phyloP scores from a whole-genome alignment of 2,888 invertebrate species.

The Eretmocerus hayati region DNA sequence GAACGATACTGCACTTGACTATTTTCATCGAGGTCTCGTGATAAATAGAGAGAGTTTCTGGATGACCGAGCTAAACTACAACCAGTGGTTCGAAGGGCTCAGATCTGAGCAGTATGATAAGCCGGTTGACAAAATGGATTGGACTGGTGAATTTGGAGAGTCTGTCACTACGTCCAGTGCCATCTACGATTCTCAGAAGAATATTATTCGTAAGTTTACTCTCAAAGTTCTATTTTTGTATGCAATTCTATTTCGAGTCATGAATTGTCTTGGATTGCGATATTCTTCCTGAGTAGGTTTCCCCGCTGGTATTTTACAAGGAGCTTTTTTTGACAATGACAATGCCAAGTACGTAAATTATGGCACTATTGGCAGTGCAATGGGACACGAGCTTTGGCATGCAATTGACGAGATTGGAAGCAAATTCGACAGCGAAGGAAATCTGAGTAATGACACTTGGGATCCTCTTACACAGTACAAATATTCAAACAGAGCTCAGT shows the following conservation, averaged over 20 bases:
- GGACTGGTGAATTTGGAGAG: slow-evolving; percentile 56
- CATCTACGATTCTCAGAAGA: slow-evolving; percentile 78
- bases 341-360: slow-evolving; percentile 81
- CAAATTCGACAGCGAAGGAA: slow-evolving; percentile 78
- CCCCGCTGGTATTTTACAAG: slow-evolving; percentile 75
- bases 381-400: slow-evolving; percentile 67
- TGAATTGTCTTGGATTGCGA: too few relatives aligned
- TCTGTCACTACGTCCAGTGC: slow-evolving; percentile 66
- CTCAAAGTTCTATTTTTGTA: neutral
- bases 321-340: slow-evolving; percentile 82
- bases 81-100: slow-evolving; percentile 72
- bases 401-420: slow-evolving; percentile 62
- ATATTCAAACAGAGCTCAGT: slow-evolving; percentile 70
- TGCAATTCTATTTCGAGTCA: too few relatives aligned
- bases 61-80: slow-evolving; percentile 34
- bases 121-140: slow-evolving; percentile 61
- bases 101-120: slow-evolving; percentile 69
- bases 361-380: slow-evolving; percentile 69
- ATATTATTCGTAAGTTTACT: slow-evolving; percentile 44
- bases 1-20: slow-evolving; percentile 29
- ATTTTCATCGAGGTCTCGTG: slow-evolving; percentile 2
- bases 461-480: slow-evolving; percentile 76
- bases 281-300: too few relatives aligned
- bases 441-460: slow-evolving; percentile 86
- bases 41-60: slow-evolving; percentile 2